Evolutionary conservation across 35 echinoderm and acorn worm species (phyloP).

Genomic region (Heliocidaris erythrogramma): DNA sequence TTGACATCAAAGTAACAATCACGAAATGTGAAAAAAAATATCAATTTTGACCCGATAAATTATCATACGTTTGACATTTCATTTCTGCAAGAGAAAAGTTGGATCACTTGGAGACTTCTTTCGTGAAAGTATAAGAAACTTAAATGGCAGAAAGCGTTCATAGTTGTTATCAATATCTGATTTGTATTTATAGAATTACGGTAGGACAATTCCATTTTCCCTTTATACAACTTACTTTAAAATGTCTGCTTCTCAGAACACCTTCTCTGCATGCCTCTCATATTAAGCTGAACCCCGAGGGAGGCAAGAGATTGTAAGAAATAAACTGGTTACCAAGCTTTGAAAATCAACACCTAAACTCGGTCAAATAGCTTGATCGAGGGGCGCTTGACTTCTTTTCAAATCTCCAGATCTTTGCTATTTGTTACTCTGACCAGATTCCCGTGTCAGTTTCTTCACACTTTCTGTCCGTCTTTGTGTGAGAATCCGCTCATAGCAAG

Average conservation of each 20-base stretch:
- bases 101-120: no score
- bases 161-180: no score
- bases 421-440: neutral
- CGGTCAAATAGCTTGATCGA: neutral
- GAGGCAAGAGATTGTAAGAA: neutral
- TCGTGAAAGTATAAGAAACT: no score
- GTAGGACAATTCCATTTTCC: neutral
- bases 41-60: no score
- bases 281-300: neutral
- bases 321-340: neutral
- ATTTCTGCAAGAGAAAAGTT: no score
- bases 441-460: neutral
- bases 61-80: no score
- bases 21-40: no score
- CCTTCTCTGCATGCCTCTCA: neutral
- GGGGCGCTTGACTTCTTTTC: neutral
- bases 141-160: no score
- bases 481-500: neutral
- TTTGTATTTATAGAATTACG: no score
- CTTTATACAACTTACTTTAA: neutral
- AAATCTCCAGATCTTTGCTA: neutral
- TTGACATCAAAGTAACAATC: no score
- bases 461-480: neutral
- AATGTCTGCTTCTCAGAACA: neutral
- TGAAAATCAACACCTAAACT: neutral